These are phyloP conservation scores for Epizoanthus illoricatus DNA, from an alignment of 92 coral and sea anemone species.

Conservation along the genomic window DNA sequence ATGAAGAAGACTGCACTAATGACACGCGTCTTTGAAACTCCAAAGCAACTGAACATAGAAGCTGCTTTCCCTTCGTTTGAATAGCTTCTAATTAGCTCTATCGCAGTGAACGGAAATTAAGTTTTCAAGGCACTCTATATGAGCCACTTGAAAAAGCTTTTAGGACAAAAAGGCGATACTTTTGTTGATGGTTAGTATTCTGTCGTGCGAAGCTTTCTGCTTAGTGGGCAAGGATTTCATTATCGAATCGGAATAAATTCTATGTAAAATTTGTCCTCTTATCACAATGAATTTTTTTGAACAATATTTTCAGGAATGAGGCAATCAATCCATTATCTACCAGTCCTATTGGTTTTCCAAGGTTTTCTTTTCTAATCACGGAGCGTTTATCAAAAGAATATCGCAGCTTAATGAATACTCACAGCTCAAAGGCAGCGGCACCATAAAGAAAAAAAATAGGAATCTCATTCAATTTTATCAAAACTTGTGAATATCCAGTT, in stretches of 20 bases:
- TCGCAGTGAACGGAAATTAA: slow-evolving; percentile 32
- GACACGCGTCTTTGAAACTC: not conserved
- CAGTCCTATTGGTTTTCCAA: slow-evolving; percentile 26
- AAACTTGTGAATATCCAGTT: not conserved
- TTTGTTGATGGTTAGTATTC: not conserved
- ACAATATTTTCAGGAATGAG: slow-evolving; percentile 35
- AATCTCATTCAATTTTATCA: slow-evolving; percentile 12
- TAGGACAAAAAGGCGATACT: slow-evolving; percentile 28
- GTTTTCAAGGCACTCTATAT: slow-evolving; percentile 34
- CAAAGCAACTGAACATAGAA: slow-evolving; percentile 3
- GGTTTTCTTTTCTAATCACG: slow-evolving; percentile 48
- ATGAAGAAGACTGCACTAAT: not conserved
- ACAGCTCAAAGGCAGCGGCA: slow-evolving; percentile 33
- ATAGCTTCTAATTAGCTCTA: slow-evolving; percentile 39
- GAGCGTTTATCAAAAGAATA: slow-evolving; percentile 50
- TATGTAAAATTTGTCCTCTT: slow-evolving; percentile 10
- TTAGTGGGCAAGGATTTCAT: not conserved
- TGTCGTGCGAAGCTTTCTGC: not conserved
- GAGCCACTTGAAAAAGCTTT: slow-evolving; percentile 26
- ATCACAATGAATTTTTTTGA: slow-evolving; percentile 10
- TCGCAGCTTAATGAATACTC: slow-evolving; percentile 18
- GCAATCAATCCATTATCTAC: slow-evolving; percentile 44
- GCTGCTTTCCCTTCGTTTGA: slow-evolving; percentile 19
- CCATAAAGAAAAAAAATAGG: slow-evolving; percentile 6
- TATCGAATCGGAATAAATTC: not conserved